phyloP scores from a whole-genome alignment of 2,888 invertebrate species.

The Epicampocera succincta region DNA sequence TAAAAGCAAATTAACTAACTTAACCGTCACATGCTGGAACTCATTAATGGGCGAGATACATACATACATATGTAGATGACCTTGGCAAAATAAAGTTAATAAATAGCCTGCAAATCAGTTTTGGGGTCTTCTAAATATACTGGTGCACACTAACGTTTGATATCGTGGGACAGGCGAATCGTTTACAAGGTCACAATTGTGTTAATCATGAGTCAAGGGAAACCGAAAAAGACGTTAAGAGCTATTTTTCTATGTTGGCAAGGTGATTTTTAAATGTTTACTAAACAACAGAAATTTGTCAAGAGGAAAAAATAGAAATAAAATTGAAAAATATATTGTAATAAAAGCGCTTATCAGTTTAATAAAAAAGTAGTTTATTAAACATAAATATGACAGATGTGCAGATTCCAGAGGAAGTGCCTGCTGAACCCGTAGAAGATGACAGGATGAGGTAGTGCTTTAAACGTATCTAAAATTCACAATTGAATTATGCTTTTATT shows the following conservation, averaged over 20 bases:
- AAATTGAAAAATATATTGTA: not conserved
- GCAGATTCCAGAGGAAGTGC: slow-evolving; percentile 26
- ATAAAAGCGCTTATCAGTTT: slow-evolving; percentile 2
- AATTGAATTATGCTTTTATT: not conserved
- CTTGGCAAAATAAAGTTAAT: too few relatives aligned
- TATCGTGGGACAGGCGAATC: too few relatives aligned
- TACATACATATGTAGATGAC: too few relatives aligned
- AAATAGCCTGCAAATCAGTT: too few relatives aligned
- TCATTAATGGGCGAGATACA: too few relatives aligned
- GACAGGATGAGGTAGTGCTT: slow-evolving; percentile 45
- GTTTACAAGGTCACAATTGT: too few relatives aligned
- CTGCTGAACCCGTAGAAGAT: slow-evolving; percentile 51
- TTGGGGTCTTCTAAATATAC: too few relatives aligned
- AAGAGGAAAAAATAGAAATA: slow-evolving; percentile 31
- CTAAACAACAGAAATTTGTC: slow-evolving; percentile 9
- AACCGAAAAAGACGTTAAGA: slow-evolving; percentile 9
- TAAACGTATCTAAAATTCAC: not conserved
- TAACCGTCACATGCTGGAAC: too few relatives aligned
- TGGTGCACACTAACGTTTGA: too few relatives aligned
- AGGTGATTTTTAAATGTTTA: slow-evolving; percentile 52
- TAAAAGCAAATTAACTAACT: too few relatives aligned
- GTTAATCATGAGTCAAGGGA: not conserved
- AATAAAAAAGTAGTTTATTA: slow-evolving; percentile 8
- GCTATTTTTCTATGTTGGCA: slow-evolving; percentile 49
- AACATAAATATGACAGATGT: slow-evolving; percentile 50